Percentiles rank a stretch among this genome's conserved stretches.
Evolutionary conservation across 2,888 invertebrate genomes (phyloP).

Genomic region (Drosophila ochracea): DNA sequence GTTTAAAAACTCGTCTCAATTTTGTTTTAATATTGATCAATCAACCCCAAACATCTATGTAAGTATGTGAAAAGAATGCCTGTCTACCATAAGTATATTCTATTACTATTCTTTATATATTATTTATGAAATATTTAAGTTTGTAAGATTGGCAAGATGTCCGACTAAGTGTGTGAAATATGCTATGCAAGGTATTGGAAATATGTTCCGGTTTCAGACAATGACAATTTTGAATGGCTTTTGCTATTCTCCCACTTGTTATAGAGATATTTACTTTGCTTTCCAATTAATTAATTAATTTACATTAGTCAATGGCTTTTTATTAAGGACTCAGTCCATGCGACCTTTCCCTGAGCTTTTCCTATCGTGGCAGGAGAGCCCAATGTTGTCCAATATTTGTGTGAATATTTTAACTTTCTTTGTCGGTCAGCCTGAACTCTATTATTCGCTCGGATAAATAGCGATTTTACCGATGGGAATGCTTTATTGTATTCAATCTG

Average conservation of each 20-base stretch:
- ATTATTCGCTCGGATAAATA: not conserved
- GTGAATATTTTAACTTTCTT: not conserved
- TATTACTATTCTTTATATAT: not conserved
- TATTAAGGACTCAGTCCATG: not conserved
- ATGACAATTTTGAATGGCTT: not conserved
- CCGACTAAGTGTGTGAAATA: not conserved
- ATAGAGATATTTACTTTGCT: not conserved
- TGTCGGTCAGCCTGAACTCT: not conserved
- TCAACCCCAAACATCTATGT: not conserved
- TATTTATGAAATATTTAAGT: not conserved
- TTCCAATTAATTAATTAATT: not conserved
- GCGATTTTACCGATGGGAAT: not conserved
- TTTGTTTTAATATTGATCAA: not conserved
- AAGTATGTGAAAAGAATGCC: not conserved
- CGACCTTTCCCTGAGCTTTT: slow-evolving; percentile 1
- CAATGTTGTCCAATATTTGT: not conserved
- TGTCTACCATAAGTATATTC: not conserved
- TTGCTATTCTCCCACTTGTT: not conserved
- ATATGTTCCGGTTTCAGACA: not conserved
- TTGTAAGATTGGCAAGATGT: not conserved
- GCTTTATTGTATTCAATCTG: not conserved
- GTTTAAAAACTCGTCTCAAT: not conserved
- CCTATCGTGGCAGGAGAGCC: not conserved
- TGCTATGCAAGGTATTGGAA: not conserved
- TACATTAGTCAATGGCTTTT: not conserved